These are phyloP conservation scores for Chlamydotis undulata DNA, from an alignment of 2,113 vertebrate species.

Conservation along the genomic window DNA sequence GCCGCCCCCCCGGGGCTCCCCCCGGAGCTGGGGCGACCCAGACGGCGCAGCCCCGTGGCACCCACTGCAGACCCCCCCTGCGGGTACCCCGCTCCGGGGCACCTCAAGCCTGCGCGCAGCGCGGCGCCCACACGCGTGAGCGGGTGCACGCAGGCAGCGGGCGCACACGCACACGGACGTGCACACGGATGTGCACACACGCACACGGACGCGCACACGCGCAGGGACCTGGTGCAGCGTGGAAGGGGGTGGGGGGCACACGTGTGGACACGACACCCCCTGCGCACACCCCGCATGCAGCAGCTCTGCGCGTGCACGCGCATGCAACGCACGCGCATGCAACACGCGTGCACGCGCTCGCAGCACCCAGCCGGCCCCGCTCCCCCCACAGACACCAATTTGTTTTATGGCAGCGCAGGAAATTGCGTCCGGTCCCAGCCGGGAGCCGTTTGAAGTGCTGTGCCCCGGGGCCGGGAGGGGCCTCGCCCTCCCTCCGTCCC, in stretches of 20 bases:
- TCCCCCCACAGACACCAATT: neutral
- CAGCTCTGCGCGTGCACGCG: neutral
- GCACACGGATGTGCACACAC: neutral
- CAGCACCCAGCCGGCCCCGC: neutral
- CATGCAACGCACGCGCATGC: neutral
- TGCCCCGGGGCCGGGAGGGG: neutral
- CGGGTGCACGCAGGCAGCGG: neutral
- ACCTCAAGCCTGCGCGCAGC: neutral
- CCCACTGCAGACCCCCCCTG: neutral
- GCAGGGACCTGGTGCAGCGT: neutral
- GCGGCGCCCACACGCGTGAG: neutral
- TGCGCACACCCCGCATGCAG: no score
- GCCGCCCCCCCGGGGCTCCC: neutral
- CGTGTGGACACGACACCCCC: no score
- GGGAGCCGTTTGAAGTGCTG: neutral
- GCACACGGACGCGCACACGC: neutral
- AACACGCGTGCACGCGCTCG: fast-evolving
- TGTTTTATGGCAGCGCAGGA: constrained; percentile 24
- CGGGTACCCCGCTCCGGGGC: neutral
- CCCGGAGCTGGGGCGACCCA: neutral
- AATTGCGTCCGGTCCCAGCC: neutral
- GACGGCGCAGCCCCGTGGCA: neutral
- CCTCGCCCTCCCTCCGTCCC: neutral
- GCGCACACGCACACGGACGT: neutral
- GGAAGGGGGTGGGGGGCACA: neutral